Base-by-base conservation (phyloP, 2,113 vertebrate genomes). In the Delphinus delphis region DNA sequence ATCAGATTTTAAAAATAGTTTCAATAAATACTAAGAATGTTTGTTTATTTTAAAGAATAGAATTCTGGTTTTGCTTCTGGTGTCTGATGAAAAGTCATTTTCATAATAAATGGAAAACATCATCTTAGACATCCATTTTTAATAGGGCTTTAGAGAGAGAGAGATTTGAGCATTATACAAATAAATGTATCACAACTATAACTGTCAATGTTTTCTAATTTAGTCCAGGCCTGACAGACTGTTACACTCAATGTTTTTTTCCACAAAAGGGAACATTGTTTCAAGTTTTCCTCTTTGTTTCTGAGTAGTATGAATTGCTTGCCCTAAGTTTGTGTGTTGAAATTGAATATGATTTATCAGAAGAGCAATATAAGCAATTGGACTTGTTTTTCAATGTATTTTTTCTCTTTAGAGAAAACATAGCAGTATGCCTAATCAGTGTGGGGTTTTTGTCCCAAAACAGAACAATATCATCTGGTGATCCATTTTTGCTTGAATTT, bases 11-110 rank as follows among this genome's bases (percentile, higher is more conserved):
- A 15, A 82, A 77, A 90, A 38, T 74, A 88, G 63, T 73, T 96
- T 63, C 26, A 74, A 77, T 63, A 80, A 93, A 93, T 71, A 58
- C 33, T 81, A 87, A 82, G 23, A 90, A 62, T 36, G 4, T 71
- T 92, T 88, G n/a, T 11, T 85, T 92, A 62, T 81, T 95, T 93
- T 80, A 93, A 96, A 83, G 25, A 94, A 83, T 36, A 86, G 68
- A 94, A 91, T 77, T 94, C 50, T 82, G 17, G 8, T 53, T 97
- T 96, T 88, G n/a, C 26, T 91, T 79, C 36, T 91, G 62, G 12
- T 47, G 15, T 80, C 36, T 90, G n/a, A 88, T 41, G 68, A 70
- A 84, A 95, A 82, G 14, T 94, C 6, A 86, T 58, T 82, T 86
- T 63, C 79, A 53, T 83, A 86, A 67, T 62, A 95, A 92, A 74